A percentile compares a stretch with the other conserved stretches of the same genome.
phyloP scores from a whole-genome alignment of 92 coral and sea anemone species.

The Actinernus sp. region DNA sequence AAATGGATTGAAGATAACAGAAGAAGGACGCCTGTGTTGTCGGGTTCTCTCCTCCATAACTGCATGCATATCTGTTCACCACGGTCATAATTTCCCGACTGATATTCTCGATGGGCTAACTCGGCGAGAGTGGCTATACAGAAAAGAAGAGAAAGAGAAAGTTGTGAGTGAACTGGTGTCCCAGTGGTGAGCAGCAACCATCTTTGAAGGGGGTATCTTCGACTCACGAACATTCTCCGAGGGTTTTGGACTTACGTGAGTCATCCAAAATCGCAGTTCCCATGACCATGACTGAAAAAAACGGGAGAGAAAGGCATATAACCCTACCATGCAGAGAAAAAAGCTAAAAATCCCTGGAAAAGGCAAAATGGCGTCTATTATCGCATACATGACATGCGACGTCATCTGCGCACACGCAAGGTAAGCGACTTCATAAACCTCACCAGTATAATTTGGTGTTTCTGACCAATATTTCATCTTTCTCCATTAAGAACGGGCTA shows the following conservation, averaged over 20 bases:
- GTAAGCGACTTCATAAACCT: conserved; percentile 66
- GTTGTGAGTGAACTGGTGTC: neutral
- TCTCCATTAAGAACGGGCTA: neutral
- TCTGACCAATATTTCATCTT: conserved; percentile 87
- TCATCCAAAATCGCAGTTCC: conserved; percentile 97
- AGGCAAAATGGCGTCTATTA: conserved; percentile 99
- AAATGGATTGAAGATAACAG: conserved; percentile 97
- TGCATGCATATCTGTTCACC: conserved; percentile 99
- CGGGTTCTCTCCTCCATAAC: conserved; percentile 98
- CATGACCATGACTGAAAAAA: conserved; percentile 95
- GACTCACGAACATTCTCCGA: conserved; percentile 1
- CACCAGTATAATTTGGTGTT: conserved; percentile 77
- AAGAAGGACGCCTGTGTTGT: conserved; percentile 97
- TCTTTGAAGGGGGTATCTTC: neutral
- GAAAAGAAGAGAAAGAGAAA: conserved; percentile 29
- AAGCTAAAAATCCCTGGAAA: conserved; percentile 73
- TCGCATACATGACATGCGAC: conserved; percentile 91
- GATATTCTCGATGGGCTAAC: conserved; percentile 99
- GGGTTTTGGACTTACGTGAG: conserved; percentile 73
- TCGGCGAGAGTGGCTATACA: conserved; percentile 97
- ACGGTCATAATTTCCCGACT: conserved; percentile 97
- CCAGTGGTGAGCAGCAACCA: neutral
- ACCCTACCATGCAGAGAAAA: conserved; percentile 71
- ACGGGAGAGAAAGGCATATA: conserved; percentile 65
- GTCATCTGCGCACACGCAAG: conserved; percentile 99